Conservation (phyloP, 2,888 invertebrate genomes). For the Rhagonycha fulva region DNA sequence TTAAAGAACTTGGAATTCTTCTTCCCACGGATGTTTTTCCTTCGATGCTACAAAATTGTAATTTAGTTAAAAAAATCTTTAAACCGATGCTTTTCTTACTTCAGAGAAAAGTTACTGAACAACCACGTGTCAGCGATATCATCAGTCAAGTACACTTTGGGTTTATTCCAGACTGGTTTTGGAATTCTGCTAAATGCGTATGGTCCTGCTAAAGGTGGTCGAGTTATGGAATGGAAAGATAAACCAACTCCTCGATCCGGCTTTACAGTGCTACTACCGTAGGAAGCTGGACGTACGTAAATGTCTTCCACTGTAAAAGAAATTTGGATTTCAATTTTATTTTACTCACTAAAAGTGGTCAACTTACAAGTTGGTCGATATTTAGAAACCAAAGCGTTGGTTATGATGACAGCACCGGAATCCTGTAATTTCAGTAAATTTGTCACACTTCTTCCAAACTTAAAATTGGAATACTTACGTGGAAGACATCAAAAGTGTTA, state of each 20-base stretch:
- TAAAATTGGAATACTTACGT: slow-evolving; percentile 53
- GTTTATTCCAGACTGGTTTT: slow-evolving; percentile 75
- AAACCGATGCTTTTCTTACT: slow-evolving; percentile 59
- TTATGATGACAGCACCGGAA: slow-evolving; percentile 74
- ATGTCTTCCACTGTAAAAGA: slow-evolving; percentile 49
- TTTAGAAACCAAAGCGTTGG: slow-evolving; percentile 71
- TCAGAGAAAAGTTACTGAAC: slow-evolving; percentile 79
- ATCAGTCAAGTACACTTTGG: slow-evolving; percentile 77
- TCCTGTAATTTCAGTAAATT: slow-evolving; percentile 61
- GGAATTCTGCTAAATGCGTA: slow-evolving; percentile 90
- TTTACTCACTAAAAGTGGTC: slow-evolving; percentile 12
- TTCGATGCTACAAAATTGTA: slow-evolving; percentile 55
- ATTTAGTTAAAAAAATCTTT: slow-evolving; percentile 41
- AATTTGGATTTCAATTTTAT: not conserved
- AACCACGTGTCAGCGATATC: slow-evolving; percentile 80
- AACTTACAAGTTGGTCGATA: slow-evolving; percentile 66
- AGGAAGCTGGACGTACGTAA: slow-evolving; percentile 52
- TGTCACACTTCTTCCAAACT: slow-evolving; percentile 8
- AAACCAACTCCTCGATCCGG: slow-evolving; percentile 53
- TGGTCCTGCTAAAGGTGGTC: slow-evolving; percentile 84
- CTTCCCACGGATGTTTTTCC: slow-evolving; percentile 64
- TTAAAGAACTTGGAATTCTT: slow-evolving; percentile 80
- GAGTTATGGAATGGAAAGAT: slow-evolving; percentile 63
- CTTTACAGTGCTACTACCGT: slow-evolving; percentile 53
- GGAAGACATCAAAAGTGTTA: slow-evolving; percentile 65